phyloP scores from a whole-genome alignment of 1,140 invertebrate genomes.

The Bombus difficillimus region DNA sequence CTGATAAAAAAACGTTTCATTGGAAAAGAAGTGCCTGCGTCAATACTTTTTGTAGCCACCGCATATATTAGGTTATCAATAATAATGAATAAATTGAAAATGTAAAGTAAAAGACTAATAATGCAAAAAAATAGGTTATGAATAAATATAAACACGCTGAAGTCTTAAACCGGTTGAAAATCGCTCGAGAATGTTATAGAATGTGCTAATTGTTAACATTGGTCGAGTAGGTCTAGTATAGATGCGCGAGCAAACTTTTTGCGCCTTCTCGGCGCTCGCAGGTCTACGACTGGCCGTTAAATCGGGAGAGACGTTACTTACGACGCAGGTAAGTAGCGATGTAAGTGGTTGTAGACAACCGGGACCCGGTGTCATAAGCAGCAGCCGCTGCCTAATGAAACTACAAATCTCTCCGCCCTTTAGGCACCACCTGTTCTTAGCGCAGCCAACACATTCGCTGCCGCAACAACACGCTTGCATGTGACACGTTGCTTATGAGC shows the following conservation, averaged over 20 bases:
- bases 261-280: neutral
- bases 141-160: no score
- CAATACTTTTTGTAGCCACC: no score
- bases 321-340: slow-evolving; percentile 80
- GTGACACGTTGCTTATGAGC: slow-evolving; percentile 76
- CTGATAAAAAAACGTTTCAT: no score
- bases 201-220: neutral
- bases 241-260: slow-evolving; percentile 32
- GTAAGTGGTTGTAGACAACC: slow-evolving; percentile 83
- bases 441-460: slow-evolving; percentile 66
- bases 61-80: no score
- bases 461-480: slow-evolving; percentile 75
- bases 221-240: neutral
- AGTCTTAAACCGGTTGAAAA: no score
- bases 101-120: no score
- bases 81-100: no score
- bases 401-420: slow-evolving; percentile 82
- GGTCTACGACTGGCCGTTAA: slow-evolving; percentile 27
- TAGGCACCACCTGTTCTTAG: slow-evolving; percentile 80
- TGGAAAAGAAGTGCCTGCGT: no score
- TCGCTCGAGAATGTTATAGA: no score
- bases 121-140: no score
- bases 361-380: slow-evolving; percentile 80
- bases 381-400: slow-evolving; percentile 83
- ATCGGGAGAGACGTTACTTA: slow-evolving; percentile 64